Conservation (phyloP, 2,797 vertebrate species). For the Bovichtus variegatus region DNA sequence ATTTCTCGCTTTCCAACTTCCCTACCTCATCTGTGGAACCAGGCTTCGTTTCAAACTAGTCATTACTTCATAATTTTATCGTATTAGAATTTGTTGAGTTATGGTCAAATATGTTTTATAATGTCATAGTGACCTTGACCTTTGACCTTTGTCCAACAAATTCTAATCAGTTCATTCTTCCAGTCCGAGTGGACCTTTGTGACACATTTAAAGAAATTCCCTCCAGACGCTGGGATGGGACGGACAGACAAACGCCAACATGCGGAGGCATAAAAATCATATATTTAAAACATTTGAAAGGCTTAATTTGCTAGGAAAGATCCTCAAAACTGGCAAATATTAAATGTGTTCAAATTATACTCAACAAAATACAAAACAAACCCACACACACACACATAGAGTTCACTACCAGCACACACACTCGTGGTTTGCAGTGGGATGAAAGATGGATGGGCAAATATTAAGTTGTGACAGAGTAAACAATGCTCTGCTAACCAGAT, state of each 20-base stretch:
- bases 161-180: no score
- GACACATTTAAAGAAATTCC: no score
- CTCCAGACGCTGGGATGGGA: no score
- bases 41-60: no score
- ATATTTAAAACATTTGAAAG: background rate
- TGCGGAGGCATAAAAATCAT: background rate
- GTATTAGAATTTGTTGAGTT: no score
- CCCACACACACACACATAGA: background rate
- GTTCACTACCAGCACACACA: slow-evolving; percentile 24
- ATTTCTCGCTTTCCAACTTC: background rate
- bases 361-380: background rate
- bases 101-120: no score
- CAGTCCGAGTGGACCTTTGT: no score
- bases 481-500: slow-evolving; percentile 91
- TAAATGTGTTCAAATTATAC: no score
- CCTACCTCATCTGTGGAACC: fast-evolving
- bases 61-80: no score
- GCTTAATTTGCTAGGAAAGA: background rate
- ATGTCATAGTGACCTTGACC: no score
- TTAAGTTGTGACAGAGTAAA: slow-evolving; percentile 95
- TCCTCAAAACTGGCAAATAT: background rate
- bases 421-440: slow-evolving; percentile 83
- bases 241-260: no score
- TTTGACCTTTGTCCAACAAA: no score
- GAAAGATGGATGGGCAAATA: slow-evolving; percentile 94